Base-by-base conservation (phyloP, 2,797 vertebrate genomes). In the Siniperca obscura region DNA sequence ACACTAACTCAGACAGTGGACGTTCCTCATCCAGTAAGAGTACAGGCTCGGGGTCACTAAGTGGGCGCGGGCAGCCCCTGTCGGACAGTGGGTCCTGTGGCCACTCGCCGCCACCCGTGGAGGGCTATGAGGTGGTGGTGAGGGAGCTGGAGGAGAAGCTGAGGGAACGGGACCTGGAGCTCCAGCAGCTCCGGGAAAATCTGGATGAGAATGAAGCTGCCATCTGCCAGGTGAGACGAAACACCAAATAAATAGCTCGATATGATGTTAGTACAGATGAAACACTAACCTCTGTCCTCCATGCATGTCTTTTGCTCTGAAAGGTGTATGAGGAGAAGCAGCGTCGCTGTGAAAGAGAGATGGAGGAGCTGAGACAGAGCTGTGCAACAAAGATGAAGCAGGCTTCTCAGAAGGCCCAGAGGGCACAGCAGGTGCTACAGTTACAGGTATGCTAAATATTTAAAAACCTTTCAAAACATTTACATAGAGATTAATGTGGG, bases 151-250 rank as follows among this genome's bases (percentile, higher is more conserved):
- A 99, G 91, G 98, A 98, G 70, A 98, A 98, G 90, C 95, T 99
- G 78, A 95, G 96, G 72, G 98, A 99, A 85, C 95, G 97, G 19
- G 98, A 99, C 86, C 91, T 96, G 0, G 98, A 99, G 92, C 96
- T 99, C 60, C 97, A 95, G 93, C 97, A 97, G 89, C 96, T 99
- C 55, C 94, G 96, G 5, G 97, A 97, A 86, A 97, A 97, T 92
- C 95, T 99, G 95, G 98, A 99, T 0, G 98, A 98, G 91, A 98
- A 97, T 0, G 98, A 99, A 90, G 96, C 96, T n/a, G 96, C 97
- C 55, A 95, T 97, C 75, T 98, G 97, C 93, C 98, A 98, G 96
- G 98, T 98, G 77, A 88, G 79, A 70, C 14, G n/a, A 42, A 42
- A 42, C 40, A 42, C 10, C 19, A 7, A 72, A 74, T 56, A 21